A percentile compares a stretch with the other conserved stretches of the same genome.
These are phyloP conservation scores for Corythornis cristatus DNA, from an alignment of 2,113 vertebrate genomes.

Conservation along the genomic window DNA sequence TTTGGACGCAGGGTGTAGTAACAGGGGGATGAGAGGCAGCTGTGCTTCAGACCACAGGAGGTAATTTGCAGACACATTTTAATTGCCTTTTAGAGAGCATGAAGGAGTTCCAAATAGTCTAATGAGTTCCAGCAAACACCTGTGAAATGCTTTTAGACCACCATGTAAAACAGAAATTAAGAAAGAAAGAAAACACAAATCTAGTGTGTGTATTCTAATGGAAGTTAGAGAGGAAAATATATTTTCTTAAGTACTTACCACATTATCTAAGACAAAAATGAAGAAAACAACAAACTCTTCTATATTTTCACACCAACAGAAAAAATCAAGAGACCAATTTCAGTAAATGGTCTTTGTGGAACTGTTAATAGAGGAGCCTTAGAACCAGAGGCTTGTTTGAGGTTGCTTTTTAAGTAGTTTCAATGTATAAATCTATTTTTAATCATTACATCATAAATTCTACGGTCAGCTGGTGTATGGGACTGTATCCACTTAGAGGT, in stretches of 20 bases:
- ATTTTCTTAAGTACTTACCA: not conserved
- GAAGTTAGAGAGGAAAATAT: not conserved
- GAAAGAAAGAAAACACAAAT: constrained; percentile 67
- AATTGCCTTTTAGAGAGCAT: constrained; percentile 86
- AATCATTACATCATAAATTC: not conserved
- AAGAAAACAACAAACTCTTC: not conserved
- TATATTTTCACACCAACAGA: not conserved
- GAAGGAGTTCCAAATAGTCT: constrained; percentile 85
- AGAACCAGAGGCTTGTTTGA: not conserved
- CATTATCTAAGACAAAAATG: not conserved
- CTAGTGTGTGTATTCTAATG: constrained; percentile 14
- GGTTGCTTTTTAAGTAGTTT: not conserved
- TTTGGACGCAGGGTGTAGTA: constrained; percentile 71
- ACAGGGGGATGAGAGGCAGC: constrained; percentile 78
- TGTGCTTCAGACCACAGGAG: constrained; percentile 80
- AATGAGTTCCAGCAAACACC: constrained; percentile 86
- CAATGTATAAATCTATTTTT: not conserved
- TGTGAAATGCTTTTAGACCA: constrained; percentile 83
- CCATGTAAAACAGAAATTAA: constrained; percentile 80
- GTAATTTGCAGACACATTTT: constrained; percentile 85
- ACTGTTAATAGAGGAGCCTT: not conserved
- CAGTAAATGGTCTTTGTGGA: not conserved
- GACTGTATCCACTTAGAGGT: not conserved
- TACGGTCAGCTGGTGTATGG: not conserved
- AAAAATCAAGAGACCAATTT: not conserved